phyloP scores from a whole-genome alignment of 2,113 vertebrate species.

The Ginglymostoma cirratum region DNA sequence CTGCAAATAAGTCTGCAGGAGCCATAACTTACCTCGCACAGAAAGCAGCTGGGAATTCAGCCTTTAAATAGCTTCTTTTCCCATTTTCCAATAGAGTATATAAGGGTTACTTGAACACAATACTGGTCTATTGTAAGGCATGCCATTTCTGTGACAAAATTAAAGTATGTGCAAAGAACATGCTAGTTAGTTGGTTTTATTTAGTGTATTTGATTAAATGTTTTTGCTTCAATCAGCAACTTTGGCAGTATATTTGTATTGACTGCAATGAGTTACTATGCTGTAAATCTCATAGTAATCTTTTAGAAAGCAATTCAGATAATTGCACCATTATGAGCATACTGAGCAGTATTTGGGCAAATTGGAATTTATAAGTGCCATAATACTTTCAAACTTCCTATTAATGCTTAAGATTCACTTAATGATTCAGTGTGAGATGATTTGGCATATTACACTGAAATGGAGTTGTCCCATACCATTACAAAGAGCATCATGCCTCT shows the following conservation, averaged over 20 bases:
- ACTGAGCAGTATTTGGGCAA: neutral
- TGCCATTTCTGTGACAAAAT: neutral
- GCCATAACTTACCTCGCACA: neutral
- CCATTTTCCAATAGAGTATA: neutral
- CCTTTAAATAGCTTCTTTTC: neutral
- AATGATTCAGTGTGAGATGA: neutral
- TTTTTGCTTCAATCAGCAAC: neutral
- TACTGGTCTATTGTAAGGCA: neutral
- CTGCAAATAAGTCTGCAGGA: too few species aligned
- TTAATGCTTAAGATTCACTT: neutral
- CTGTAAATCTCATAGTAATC: constrained; percentile 23
- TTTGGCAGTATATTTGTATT: neutral
- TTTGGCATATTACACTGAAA: neutral
- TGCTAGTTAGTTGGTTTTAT: neutral
- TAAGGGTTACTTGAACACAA: neutral
- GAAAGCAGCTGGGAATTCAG: neutral
- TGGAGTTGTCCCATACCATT: neutral
- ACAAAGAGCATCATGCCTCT: neutral
- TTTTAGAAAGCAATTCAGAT: neutral
- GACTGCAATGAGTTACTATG: neutral
- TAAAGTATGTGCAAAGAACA: neutral
- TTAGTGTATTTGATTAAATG: neutral
- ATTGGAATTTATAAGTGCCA: neutral
- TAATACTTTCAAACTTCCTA: neutral
- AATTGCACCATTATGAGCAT: neutral